Percentiles rank a stretch among this genome's conserved stretches.
Conservation (phyloP, 2,797 vertebrate genomes). For the Xerus rutilus region DNA sequence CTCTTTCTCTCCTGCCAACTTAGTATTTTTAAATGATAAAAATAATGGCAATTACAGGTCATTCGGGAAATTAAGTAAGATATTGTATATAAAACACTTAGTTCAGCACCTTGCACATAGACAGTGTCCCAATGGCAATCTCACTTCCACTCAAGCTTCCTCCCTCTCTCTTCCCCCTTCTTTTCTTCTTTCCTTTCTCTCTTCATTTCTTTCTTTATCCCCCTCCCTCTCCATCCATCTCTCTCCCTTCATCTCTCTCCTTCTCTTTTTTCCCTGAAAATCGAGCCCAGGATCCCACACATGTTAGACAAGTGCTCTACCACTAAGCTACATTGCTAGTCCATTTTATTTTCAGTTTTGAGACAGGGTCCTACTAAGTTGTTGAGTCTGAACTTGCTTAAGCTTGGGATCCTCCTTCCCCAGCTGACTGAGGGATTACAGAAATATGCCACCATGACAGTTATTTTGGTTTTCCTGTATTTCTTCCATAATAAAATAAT, state of each 20-base stretch:
- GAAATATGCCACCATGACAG: not conserved
- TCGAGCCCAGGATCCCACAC: not conserved
- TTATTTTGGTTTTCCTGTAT: not conserved
- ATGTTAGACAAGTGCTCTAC: not conserved
- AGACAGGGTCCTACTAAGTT: not conserved
- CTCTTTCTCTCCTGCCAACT: not conserved
- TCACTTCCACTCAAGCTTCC: too few species aligned
- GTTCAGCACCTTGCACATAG: not conserved
- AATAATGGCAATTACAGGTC: not conserved
- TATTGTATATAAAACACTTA: not conserved
- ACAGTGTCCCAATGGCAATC: not conserved
- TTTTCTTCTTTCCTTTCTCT: too few species aligned
- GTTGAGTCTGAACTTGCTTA: not conserved
- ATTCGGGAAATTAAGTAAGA: not conserved
- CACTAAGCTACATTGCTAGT: not conserved
- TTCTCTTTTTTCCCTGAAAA: not conserved
- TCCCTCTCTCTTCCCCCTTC: too few species aligned
- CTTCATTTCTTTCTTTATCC: too few species aligned
- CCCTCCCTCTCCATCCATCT: too few species aligned
- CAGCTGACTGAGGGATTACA: not conserved
- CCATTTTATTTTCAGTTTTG: not conserved
- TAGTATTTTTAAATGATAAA: not conserved
- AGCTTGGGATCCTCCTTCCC: not conserved
- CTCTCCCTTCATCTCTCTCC: too few species aligned
- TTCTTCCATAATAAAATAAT: not conserved